phyloP scores from a whole-genome alignment of 2,888 invertebrate species.

The Agonopterix subpropinquella region DNA sequence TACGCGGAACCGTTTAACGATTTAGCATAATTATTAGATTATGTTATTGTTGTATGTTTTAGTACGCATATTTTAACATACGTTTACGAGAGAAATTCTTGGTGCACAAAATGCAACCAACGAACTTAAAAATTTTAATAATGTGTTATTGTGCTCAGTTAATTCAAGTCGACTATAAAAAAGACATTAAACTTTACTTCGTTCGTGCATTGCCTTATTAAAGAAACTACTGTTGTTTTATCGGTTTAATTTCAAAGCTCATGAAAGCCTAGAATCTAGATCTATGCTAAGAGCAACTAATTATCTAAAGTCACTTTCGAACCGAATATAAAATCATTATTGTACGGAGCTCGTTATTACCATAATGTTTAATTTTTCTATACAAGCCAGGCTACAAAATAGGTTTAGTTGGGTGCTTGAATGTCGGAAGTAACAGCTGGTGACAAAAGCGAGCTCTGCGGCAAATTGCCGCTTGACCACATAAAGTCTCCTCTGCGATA shows the following conservation, averaged over 20 bases:
- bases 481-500: slow-evolving; percentile 31
- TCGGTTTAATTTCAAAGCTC: slow-evolving; percentile 8
- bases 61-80: slow-evolving; percentile 46
- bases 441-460: slow-evolving; percentile 27
- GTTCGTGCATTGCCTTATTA: slow-evolving; percentile 40
- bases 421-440: slow-evolving; percentile 22
- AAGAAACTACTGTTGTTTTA: slow-evolving; percentile 31
- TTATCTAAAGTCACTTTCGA: no score
- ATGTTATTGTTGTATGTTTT: slow-evolving; percentile 46
- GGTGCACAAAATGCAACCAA: slow-evolving; percentile 35
- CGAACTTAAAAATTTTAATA: slow-evolving; percentile 44
- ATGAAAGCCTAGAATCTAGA: no score
- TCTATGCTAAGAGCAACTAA: no score
- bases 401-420: not conserved
- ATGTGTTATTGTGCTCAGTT: slow-evolving; percentile 52
- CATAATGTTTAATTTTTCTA: no score
- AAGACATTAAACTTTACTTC: slow-evolving; percentile 47
- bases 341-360: no score
- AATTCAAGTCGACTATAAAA: slow-evolving; percentile 51
- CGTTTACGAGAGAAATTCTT: slow-evolving; percentile 32
- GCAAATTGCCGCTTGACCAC: slow-evolving; percentile 45
- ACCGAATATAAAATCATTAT: no score
- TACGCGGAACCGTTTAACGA: slow-evolving; percentile 52
- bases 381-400: no score
- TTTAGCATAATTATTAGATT: slow-evolving; percentile 58